phyloP scores from a whole-genome alignment of 2,797 vertebrate species.

The Orestias chungarensis region DNA sequence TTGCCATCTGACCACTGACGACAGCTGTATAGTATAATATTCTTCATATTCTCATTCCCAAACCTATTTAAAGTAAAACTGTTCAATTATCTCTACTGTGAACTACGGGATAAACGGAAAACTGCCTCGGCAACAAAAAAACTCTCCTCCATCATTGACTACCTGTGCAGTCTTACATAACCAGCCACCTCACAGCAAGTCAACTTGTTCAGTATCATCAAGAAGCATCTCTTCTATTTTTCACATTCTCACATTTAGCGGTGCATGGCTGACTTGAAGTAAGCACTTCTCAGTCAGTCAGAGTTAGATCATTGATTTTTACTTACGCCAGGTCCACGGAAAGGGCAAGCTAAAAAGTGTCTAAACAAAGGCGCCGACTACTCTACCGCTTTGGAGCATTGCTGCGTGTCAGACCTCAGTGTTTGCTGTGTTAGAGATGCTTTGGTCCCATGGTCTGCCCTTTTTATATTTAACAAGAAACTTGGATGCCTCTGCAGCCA shows the following conservation, averaged over 20 bases:
- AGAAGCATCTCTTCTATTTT: constrained; percentile 47
- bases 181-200: constrained; percentile 52
- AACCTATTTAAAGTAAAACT: constrained; percentile 37
- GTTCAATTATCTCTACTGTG: constrained; percentile 41
- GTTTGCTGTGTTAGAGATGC: constrained; percentile 53
- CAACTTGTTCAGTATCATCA: constrained; percentile 51
- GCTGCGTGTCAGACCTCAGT: constrained; percentile 58
- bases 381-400: constrained; percentile 49
- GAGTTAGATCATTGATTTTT: constrained; percentile 63
- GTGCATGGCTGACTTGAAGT: constrained; percentile 51
- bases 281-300: constrained; percentile 53
- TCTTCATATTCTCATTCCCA: constrained; percentile 22
- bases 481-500: constrained; percentile 52
- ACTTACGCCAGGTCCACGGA: constrained; percentile 45
- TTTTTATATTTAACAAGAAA: constrained; percentile 59
- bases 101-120: constrained; percentile 46
- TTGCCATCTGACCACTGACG: constrained; percentile 21
- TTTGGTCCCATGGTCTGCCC: constrained; percentile 47
- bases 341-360: constrained; percentile 49
- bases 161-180: constrained; percentile 64
- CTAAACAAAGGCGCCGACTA: constrained; percentile 48
- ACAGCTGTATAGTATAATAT: constrained; percentile 34
- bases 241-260: constrained; percentile 57
- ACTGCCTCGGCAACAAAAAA: constrained; percentile 55
- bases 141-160: constrained; percentile 53